A percentile compares a stretch with the other conserved stretches of the same genome.
Conservation (phyloP, 2,888 invertebrate genomes). For the Octonoba sinensis region DNA sequence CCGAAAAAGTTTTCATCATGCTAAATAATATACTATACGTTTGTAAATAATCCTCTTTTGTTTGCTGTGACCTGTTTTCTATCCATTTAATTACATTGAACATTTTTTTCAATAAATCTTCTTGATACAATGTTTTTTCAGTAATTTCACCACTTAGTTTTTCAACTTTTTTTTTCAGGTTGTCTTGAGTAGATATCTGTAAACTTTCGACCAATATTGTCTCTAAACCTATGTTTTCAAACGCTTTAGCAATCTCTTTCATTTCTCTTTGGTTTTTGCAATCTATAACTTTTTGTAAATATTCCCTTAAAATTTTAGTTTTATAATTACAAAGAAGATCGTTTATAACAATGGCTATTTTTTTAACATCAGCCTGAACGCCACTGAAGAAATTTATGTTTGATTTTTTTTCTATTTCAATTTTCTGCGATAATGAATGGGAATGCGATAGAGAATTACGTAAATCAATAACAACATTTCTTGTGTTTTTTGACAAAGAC, state of each 20-base stretch:
- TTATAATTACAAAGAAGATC: conserved; percentile 9
- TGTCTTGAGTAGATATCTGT: neutral
- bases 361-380: conserved; percentile 10
- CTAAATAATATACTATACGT: too few relatives aligned
- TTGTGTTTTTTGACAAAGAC: neutral
- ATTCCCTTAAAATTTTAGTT: neutral
- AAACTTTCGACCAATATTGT: neutral
- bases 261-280: neutral
- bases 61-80: neutral
- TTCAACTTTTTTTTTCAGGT: neutral
- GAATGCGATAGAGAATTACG: conserved; percentile 26
- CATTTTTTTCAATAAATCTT: conserved; percentile 1
- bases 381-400: conserved; percentile 7
- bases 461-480: conserved; percentile 8
- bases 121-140: neutral
- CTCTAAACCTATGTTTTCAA: neutral
- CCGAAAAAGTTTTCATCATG: too few relatives aligned
- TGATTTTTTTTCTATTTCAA: conserved; percentile 3
- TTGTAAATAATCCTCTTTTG: neutral
- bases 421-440: conserved; percentile 2
- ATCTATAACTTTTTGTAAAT: neutral
- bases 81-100: neutral
- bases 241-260: neutral
- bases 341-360: conserved; percentile 7
- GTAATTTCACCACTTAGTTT: neutral